Evolutionary conservation across 2,888 invertebrate genomes (phyloP).

Genomic region (Synanthedon myopaeformis): DNA sequence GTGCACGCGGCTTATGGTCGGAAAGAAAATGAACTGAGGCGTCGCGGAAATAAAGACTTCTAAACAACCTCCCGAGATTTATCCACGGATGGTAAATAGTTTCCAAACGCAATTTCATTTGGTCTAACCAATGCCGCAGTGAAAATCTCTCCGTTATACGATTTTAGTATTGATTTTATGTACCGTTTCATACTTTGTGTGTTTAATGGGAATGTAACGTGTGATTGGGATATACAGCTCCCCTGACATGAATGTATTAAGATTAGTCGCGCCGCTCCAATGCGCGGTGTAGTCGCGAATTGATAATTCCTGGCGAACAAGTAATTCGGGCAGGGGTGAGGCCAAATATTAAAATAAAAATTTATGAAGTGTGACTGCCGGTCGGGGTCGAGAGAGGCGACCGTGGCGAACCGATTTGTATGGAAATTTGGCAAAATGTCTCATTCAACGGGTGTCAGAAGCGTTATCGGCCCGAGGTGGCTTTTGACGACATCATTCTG

Average conservation of each 20-base stretch:
- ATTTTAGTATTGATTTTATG: too few relatives aligned
- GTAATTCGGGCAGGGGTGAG: slow-evolving; percentile 18
- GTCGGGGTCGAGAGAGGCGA: slow-evolving; percentile 14
- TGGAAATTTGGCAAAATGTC: slow-evolving; percentile 56
- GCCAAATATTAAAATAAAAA: slow-evolving; percentile 61
- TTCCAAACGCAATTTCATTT: neutral
- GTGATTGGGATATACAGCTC: slow-evolving; percentile 11
- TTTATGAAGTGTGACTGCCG: slow-evolving; percentile 58
- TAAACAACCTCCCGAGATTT: slow-evolving; percentile 40
- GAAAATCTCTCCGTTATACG: too few relatives aligned
- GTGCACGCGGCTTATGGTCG: slow-evolving; percentile 58
- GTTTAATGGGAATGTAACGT: neutral
- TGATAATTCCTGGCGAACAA: slow-evolving; percentile 10
- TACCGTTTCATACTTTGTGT: too few relatives aligned
- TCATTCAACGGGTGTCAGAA: slow-evolving; percentile 31
- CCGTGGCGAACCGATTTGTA: slow-evolving; percentile 65
- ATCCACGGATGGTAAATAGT: slow-evolving; percentile 22
- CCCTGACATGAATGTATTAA: slow-evolving; percentile 14
- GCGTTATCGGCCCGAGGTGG: slow-evolving; percentile 39
- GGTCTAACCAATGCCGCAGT: too few relatives aligned
- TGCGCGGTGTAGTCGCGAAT: slow-evolving; percentile 8
- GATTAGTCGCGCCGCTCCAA: slow-evolving; percentile 22
- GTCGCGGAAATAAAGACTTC: slow-evolving; percentile 38
- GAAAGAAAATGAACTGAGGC: slow-evolving; percentile 53
- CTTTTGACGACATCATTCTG: slow-evolving; percentile 65